Conservation (phyloP, 2,113 vertebrate genomes). For the Oreotragus oreotragus region DNA sequence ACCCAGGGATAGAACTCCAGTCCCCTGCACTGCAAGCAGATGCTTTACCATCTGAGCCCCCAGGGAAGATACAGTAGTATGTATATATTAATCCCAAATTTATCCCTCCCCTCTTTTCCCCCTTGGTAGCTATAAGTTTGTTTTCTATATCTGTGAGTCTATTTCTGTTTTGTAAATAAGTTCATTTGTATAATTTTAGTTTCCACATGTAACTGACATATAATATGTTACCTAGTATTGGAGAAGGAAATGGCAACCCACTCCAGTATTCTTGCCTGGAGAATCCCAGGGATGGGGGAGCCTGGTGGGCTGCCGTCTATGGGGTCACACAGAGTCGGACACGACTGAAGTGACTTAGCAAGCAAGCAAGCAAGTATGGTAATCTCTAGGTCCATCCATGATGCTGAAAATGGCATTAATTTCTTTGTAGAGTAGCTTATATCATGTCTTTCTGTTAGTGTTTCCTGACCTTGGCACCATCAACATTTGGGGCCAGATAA, state of each 20-base stretch:
- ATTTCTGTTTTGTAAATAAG: neutral
- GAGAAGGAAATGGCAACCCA: too few relatives aligned
- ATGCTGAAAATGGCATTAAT: neutral
- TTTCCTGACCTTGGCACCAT: neutral
- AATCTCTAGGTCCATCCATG: neutral
- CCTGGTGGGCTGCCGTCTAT: too few relatives aligned
- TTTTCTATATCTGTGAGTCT: neutral
- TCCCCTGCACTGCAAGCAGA: neutral
- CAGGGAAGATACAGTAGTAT: neutral
- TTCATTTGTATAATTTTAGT: neutral
- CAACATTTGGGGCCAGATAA: neutral
- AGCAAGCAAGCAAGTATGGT: too few relatives aligned
- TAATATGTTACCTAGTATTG: too few relatives aligned
- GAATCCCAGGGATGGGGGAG: too few relatives aligned
- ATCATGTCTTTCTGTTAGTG: neutral
- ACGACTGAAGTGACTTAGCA: too few relatives aligned
- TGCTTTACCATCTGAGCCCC: neutral
- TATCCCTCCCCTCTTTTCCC: neutral
- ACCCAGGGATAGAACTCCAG: neutral
- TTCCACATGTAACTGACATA: neutral
- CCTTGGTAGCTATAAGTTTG: neutral
- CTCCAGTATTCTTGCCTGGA: too few relatives aligned
- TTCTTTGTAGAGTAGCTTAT: neutral
- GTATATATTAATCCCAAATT: neutral
- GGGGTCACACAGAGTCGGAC: too few relatives aligned